Evolutionary conservation across 23 tunicate species (phyloP), one percentile per base, ranked within the genome.

Genomic region (Styela plicata): DNA sequence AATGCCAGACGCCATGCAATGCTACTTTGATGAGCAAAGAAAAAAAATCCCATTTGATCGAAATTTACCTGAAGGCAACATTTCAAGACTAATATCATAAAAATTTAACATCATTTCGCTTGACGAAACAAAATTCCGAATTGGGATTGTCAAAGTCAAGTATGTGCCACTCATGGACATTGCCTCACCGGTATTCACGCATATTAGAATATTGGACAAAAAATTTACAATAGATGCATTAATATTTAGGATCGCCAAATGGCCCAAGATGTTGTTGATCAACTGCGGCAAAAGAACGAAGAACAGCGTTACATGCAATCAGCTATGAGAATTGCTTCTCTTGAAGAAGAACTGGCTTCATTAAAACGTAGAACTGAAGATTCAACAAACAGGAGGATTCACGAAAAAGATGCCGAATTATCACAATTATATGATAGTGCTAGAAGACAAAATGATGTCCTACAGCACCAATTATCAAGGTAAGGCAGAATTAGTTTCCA

Each of bases 291-390:
- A 24, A 87, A 84, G 2, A 84, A 84, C 37, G 94, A 89, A 57
- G 88, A 89, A 64, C 80, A 84, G 53, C 66, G 88, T 52, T 84
- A 73, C 53, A 79, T 79, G 74, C 83, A 89, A 67, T 88, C 88
- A 10, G 82, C 74, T 63, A 73, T 34, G 79, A 78, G 88, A 67
- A 87, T 87, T 17, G 80, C 74, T 30, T 65, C 57, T 0, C 78
- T 89, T 27, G 85, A 89, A 66, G 85, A 79, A 24, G 94, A 89
- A 70, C 37, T 89, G 30, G 61, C 79, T 69, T 29, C 62, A 10
- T 71, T 89, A 25, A 76, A 53, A 53, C n/a, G 81, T 19, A 76
- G 26, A 57, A 22, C n/a, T 10, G 81, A 76, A 20, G 81, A 76
- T 57, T 1, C 18, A 0, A 33, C 44, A 7, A 33, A 21, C 81